Evolutionary conservation across 2,113 vertebrate species (phyloP), one percentile per base, ranked within the genome.

Genomic region (Phyllopteryx taeniolatus): DNA sequence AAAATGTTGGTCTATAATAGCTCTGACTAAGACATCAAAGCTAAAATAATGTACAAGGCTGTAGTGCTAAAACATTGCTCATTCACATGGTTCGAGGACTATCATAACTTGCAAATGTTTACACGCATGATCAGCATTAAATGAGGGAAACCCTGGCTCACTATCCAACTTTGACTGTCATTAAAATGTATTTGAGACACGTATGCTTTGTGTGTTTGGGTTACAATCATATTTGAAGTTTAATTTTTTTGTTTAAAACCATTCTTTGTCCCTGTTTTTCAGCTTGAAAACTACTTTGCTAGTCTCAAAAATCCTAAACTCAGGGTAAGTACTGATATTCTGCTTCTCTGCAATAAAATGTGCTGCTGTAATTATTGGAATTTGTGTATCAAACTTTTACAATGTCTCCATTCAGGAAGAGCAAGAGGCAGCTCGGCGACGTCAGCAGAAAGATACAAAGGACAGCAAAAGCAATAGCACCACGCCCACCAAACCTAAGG

Each of bases 271-370:
- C 9, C 31, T 70, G 15, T 81, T 53, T 91, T 94, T 92, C 92
- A 99, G 98, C 97, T 99, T 98, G 98, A 99, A 99, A 99, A 99
- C 91, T 99, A 99, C 93, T 99, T 99, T 95, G 98, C 97, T 95
- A 98, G 96, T 96, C 94, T 99, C 91, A 99, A 98, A 96, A 99
- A 99, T 92, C 98, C 98, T 94, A 99, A 99, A 98, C 96, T 99
- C 98, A 99, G 97, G 98, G 98, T 99, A 94, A 98, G 97, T 93
- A 47, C 3, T 35, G 1, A 73, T 65, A 17, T 71, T 68, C 11
- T 22, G 22, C 60, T n/a, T 76, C 22, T 17, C 0, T 67, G 27
- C 62, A 11, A 14, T 59, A 49, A 39, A 35, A 4, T 1, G 0
- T 27, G 5, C 78, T 8, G 19, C 27, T 70, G 13, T 43, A 39